Base-by-base conservation (phyloP, 2,113 vertebrate species). In the Oryzias woworae region DNA sequence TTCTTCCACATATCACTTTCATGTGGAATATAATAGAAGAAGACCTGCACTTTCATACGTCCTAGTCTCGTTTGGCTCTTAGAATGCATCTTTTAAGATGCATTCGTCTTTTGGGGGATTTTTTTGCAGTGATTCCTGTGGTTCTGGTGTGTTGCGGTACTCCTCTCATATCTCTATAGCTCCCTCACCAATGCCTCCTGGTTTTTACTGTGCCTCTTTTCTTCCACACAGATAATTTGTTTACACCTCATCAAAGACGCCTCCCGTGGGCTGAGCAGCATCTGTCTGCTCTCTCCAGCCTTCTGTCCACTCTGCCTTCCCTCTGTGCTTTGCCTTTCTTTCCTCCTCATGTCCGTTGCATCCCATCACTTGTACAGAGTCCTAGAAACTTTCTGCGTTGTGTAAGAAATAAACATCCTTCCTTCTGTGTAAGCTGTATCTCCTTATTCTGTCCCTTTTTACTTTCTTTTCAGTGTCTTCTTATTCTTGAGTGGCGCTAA, bases 351-450 rank as follows among this genome's bases (percentile, higher is more conserved):
- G 88, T 84, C 60, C 23, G 65, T 47, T 70, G 65, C 79, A 68
- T 82, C 82, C 90, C 86, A 91, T 92, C 93, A 92, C 73, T 93
- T 97, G 95, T 97, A 96, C 93, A 97, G 94, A 94, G 92, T 90
- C 89, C 81, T 87, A 90, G 77, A 90, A 73, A 87, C 89, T 78
- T 87, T 90, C 87, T 89, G 86, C 82, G 73, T 88, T 91, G 75
- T 96, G 94, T 96, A 94, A 95, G 88, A 80, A 97, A 97, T 96
- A 98, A 98, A 97, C 88, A 85, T 90, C 92, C 91, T 92, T 85
- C 88, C 84, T 89, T 90, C 87, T 85, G 79, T 91, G 84, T 90
- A 86, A 73, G 62, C 86, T 86, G 71, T 82, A 84, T 89, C 86
- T 89, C 81, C 85, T 87, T 81, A 65, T 85, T 87, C 69, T 90